Base-by-base conservation (phyloP, 2,113 vertebrate species). In the Xyrauchen texanus region DNA sequence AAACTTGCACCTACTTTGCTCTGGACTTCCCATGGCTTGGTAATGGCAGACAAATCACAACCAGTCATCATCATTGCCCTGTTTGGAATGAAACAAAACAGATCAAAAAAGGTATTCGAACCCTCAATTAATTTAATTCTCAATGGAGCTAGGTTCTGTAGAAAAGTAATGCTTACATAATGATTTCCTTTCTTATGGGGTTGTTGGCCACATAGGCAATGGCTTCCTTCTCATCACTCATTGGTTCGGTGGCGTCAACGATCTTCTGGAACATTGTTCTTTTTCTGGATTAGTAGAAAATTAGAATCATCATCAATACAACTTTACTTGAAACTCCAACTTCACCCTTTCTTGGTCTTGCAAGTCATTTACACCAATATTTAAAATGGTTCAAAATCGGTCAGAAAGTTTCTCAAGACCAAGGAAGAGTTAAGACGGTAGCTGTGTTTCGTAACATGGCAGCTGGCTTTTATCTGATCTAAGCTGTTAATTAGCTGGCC, bases 31-130 rank as follows among this genome's bases (percentile, higher is more conserved):
- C 98, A 99, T 68, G 97, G 98, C 83, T 99, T 99, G 82, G 95
- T 97, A 89, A 99, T 98, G 85, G 98, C 97, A 80, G 96, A 99
- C 85, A 99, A 85, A 87, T 99, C 98, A 86, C 97, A 98, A 3
- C 96, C 97, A 52, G 97, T 99, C 98, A 99, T 99, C 97, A 99
- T 99, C 98, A 99, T 99, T 78, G 97, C 97, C 97, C 96, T 99
- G 72, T 12, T 89, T 34, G 21, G 83, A 79, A 52, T 6, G 6
- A 78, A 34, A 74, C 86, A 83, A 42, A 6, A 63, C 5, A 57
- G 12, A 60, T 62, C 78, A 60, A 65, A 16, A 34, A 34, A 34
- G 21, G 21, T 34, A 34, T 72, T 66, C 8, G 21, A 53, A 58
- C 53, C 42, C 21, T 34, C 21, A 34, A 34, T 34, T 34, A 34